These are phyloP conservation scores for Morpho helenor DNA, from an alignment of 2,888 invertebrate species.

Conservation along the genomic window DNA sequence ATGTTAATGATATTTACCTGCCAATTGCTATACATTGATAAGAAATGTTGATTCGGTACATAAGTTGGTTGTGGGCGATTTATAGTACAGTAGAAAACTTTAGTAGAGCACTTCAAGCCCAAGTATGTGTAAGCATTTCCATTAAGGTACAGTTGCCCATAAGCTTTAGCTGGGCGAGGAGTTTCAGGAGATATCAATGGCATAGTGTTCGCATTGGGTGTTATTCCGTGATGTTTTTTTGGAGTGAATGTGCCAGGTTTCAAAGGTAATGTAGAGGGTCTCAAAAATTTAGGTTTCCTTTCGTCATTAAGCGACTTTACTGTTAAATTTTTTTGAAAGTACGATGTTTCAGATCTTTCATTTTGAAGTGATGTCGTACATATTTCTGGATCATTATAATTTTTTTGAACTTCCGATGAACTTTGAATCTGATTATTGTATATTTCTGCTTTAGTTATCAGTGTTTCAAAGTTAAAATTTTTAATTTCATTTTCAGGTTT, in stretches of 20 bases:
- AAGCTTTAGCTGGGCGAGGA: conserved; percentile 92
- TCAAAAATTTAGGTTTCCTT: conserved; percentile 83
- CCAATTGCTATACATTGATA: conserved; percentile 99
- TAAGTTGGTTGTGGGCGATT: conserved; percentile 97
- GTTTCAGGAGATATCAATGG: conserved; percentile 95
- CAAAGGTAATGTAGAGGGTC: conserved; percentile 90
- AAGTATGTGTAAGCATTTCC: conserved; percentile 95
- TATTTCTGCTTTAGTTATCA: conserved; percentile 75
- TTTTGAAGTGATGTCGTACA: conserved; percentile 38
- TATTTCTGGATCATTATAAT: conserved; percentile 53
- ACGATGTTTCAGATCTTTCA: conserved; percentile 71
- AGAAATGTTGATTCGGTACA: conserved; percentile 91
- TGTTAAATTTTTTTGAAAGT: conserved; percentile 65
- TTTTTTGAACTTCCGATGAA: conserved; percentile 64
- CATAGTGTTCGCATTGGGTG: conserved; percentile 89
- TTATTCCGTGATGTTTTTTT: conserved; percentile 89
- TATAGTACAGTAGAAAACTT: conserved; percentile 94
- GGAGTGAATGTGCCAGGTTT: conserved; percentile 91
- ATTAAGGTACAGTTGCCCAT: conserved; percentile 92
- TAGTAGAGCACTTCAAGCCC: conserved; percentile 93
- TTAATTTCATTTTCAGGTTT: conserved; percentile 58
- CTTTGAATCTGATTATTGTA: conserved; percentile 66
- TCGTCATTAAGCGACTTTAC: conserved; percentile 53
- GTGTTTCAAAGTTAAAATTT: conserved; percentile 72
- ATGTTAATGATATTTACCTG: conserved; percentile 75